phyloP scores from a whole-genome alignment of 2,113 vertebrate species.

The Platycercus adscitus region DNA sequence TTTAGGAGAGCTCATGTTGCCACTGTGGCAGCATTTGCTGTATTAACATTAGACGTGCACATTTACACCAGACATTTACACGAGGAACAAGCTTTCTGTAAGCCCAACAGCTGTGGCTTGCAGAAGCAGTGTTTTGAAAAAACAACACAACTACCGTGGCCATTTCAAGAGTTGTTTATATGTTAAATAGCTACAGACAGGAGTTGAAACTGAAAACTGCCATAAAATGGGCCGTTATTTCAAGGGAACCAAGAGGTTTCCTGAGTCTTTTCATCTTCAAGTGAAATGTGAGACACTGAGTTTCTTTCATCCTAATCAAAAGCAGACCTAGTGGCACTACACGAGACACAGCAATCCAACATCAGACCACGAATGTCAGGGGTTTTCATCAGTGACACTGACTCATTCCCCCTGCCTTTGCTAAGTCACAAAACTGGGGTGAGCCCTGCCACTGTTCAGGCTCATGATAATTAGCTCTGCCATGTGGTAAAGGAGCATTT shows the following conservation, averaged over 20 bases:
- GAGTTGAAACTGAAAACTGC: conserved; percentile 2
- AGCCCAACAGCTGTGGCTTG: not conserved
- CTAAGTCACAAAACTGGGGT: not conserved
- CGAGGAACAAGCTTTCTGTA: not conserved
- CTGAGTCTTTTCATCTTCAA: conserved; percentile 28
- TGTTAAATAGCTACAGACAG: not conserved
- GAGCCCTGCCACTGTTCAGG: not conserved
- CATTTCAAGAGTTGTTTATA: not conserved
- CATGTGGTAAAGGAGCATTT: not conserved
- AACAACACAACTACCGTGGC: not conserved
- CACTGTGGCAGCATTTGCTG: not conserved
- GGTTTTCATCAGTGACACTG: not conserved
- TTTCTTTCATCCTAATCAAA: conserved; percentile 47
- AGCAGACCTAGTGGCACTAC: conserved; percentile 10
- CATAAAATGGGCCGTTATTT: not conserved
- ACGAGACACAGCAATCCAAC: not conserved
- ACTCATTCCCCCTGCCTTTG: not conserved
- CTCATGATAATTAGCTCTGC: not conserved
- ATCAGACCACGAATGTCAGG: not conserved
- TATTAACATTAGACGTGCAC: not conserved
- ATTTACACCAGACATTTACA: not conserved
- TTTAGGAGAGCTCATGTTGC: not conserved
- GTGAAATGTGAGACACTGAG: conserved; percentile 13
- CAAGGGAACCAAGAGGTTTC: not conserved
- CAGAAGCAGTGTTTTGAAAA: not conserved